A percentile compares a stretch with the other conserved stretches of the same genome.
Conservation (phyloP, 2,888 invertebrate genomes). For the Opisthograptis luteolata region DNA sequence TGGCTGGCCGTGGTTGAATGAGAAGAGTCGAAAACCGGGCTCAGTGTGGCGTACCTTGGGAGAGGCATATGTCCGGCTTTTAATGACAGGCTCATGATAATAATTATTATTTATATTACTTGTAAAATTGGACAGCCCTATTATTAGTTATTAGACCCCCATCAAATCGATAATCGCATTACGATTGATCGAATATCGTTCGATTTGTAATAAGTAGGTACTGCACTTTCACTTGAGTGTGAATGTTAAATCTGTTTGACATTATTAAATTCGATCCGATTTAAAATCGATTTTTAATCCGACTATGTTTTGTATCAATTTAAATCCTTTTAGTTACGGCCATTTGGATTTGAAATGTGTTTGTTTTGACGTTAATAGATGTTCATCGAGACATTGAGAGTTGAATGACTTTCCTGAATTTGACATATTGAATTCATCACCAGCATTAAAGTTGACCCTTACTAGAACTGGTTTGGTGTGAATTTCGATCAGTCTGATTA, state of each 20-base stretch:
- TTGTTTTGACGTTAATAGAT: slow-evolving; percentile 33
- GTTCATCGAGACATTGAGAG: slow-evolving; percentile 4
- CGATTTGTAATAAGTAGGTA: slow-evolving; percentile 61
- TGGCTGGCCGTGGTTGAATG: too few relatives aligned
- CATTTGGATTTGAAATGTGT: slow-evolving; percentile 49
- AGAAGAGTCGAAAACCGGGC: too few relatives aligned
- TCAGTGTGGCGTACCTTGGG: too few relatives aligned
- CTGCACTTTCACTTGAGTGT: slow-evolving; percentile 74
- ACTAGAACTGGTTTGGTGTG: too few relatives aligned
- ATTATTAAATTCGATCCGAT: slow-evolving; percentile 63
- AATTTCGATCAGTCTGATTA: too few relatives aligned
- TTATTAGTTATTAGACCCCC: slow-evolving; percentile 34
- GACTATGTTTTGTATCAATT: slow-evolving; percentile 54
- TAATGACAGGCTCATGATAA: too few relatives aligned
- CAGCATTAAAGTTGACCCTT: too few relatives aligned
- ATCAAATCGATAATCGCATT: slow-evolving; percentile 41
- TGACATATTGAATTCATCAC: too few relatives aligned
- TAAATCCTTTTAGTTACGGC: slow-evolving; percentile 67
- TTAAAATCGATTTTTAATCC: slow-evolving; percentile 52
- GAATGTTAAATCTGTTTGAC: slow-evolving; percentile 72
- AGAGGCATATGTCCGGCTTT: too few relatives aligned
- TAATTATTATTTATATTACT: too few relatives aligned
- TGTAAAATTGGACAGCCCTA: slow-evolving; percentile 33
- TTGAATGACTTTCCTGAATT: too few relatives aligned
- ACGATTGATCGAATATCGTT: slow-evolving; percentile 40